A percentile compares a stretch with the other conserved stretches of the same genome.
phyloP scores from a whole-genome alignment of 2,113 vertebrate genomes.

The Zootoca vivipara region DNA sequence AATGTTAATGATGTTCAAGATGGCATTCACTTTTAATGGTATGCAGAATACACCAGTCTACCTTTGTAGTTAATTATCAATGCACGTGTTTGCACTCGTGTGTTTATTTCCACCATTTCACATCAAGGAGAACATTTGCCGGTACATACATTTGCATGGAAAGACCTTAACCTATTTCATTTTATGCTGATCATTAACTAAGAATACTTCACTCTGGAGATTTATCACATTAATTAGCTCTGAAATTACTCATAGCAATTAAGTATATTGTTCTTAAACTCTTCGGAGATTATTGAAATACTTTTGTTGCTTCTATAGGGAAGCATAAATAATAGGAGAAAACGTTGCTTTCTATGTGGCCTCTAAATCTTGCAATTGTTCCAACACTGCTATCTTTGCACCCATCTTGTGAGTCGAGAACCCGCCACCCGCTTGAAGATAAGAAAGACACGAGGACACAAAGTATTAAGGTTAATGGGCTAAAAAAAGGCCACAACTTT shows the following conservation, averaged over 20 bases:
- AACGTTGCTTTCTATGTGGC: slow-evolving; percentile 20
- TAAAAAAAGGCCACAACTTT: no score
- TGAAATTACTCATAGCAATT: slow-evolving; percentile 79
- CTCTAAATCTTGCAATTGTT: not conserved
- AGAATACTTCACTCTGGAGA: slow-evolving; percentile 74
- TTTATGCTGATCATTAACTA: slow-evolving; percentile 73
- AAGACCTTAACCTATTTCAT: slow-evolving; percentile 57
- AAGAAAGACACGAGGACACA: no score
- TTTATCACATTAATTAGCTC: slow-evolving; percentile 79
- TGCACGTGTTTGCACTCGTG: not conserved
- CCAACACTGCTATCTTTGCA: no score
- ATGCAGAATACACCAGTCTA: slow-evolving; percentile 7
- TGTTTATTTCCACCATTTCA: slow-evolving; percentile 34
- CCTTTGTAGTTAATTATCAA: slow-evolving; percentile 30
- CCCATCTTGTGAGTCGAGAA: no score
- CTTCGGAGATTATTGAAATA: slow-evolving; percentile 77
- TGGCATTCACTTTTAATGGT: slow-evolving; percentile 10
- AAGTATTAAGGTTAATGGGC: no score
- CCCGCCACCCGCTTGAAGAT: no score
- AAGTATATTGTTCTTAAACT: slow-evolving; percentile 80
- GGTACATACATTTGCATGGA: slow-evolving; percentile 27
- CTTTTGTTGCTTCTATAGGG: slow-evolving; percentile 62
- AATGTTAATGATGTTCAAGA: not conserved
- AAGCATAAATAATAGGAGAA: slow-evolving; percentile 65
- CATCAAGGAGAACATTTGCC: slow-evolving; percentile 38